These are phyloP conservation scores for Drosophila prosaltans DNA, from an alignment of 1,140 invertebrate genomes.

Conservation along the genomic window DNA sequence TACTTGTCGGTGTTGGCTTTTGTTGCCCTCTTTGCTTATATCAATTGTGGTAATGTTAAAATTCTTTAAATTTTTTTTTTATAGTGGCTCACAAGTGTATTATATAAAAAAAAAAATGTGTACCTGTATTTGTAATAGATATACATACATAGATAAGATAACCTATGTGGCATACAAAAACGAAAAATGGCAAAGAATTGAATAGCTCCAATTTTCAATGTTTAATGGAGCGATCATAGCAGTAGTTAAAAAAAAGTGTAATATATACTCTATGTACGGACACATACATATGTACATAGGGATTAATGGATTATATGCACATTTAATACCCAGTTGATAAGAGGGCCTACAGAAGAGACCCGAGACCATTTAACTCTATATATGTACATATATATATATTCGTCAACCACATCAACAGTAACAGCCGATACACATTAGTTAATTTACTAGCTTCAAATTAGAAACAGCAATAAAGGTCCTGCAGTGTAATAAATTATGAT, in stretches of 20 bases:
- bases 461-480: too few relatives aligned
- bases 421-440: too few relatives aligned
- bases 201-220: not conserved
- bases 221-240: not conserved
- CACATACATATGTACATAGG: too few relatives aligned
- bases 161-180: not conserved
- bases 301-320: too few relatives aligned
- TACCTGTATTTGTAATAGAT: not conserved
- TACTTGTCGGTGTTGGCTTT: not conserved
- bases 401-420: too few relatives aligned
- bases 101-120: not conserved
- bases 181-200: not conserved
- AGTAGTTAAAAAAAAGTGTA: not conserved
- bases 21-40: not conserved
- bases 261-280: not conserved
- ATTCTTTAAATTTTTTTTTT: not conserved
- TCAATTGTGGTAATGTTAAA: slow-evolving; percentile 9
- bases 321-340: too few relatives aligned
- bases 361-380: too few relatives aligned
- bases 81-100: not conserved
- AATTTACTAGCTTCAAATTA: too few relatives aligned
- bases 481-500: not conserved
- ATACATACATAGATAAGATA: slow-evolving; percentile 3
- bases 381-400: too few relatives aligned
- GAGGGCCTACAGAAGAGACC: too few relatives aligned